Conservation (phyloP, 2,113 vertebrate genomes). For the Anser cygnoides region DNA sequence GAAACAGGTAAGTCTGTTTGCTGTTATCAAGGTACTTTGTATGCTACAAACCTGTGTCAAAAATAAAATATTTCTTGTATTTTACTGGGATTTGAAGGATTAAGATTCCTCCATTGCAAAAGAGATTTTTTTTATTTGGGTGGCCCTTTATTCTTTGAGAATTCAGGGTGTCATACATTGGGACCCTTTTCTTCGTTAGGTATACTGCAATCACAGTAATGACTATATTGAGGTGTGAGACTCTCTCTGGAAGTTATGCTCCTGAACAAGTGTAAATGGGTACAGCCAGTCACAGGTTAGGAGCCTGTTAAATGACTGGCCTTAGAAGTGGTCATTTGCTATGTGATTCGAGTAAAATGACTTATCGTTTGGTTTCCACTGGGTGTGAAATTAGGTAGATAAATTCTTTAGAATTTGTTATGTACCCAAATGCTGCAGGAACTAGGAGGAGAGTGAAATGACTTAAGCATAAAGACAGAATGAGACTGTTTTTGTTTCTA, state of each 20-base stretch:
- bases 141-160: background rate
- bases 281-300: background rate
- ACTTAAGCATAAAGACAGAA: background rate
- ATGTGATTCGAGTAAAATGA: background rate
- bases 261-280: accelerated
- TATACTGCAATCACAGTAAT: accelerated
- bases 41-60: background rate
- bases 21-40: background rate
- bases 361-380: background rate
- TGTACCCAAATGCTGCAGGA: background rate
- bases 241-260: background rate
- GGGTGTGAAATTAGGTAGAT: background rate
- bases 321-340: background rate
- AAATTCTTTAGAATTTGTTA: background rate
- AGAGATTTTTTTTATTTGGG: background rate
- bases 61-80: background rate
- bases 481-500: background rate
- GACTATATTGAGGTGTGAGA: background rate
- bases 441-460: background rate
- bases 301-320: background rate
- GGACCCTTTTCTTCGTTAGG: background rate
- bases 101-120: background rate
- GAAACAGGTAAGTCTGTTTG: background rate
- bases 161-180: background rate
- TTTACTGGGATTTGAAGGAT: background rate